These are phyloP conservation scores for Spilarctia lutea DNA, from an alignment of 2,888 invertebrate species.

Conservation along the genomic window DNA sequence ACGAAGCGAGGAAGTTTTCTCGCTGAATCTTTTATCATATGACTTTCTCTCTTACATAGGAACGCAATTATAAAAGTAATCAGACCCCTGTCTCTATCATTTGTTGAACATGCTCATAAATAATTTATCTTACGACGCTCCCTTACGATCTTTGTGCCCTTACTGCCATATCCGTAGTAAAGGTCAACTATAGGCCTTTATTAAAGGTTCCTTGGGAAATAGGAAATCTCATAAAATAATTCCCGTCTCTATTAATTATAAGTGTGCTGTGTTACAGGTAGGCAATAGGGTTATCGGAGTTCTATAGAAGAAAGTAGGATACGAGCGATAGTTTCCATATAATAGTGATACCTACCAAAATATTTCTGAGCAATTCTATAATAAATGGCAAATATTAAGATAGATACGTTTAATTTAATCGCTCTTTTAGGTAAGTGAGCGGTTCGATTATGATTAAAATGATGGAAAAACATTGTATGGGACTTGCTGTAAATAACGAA, in stretches of 20 bases:
- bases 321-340: neutral
- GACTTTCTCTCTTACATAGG: conserved; percentile 15
- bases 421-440: neutral
- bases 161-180: conserved; percentile 37
- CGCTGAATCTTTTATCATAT: conserved; percentile 20
- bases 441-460: no score
- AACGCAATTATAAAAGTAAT: conserved; percentile 53
- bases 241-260: conserved; percentile 16
- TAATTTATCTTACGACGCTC: conserved; percentile 49
- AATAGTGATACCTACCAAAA: neutral
- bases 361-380: neutral
- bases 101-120: conserved; percentile 51
- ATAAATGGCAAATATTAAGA: neutral
- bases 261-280: neutral
- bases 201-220: conserved; percentile 36
- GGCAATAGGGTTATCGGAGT: neutral
- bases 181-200: conserved; percentile 49
- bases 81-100: conserved; percentile 44
- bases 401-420: neutral
- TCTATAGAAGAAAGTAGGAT: neutral
- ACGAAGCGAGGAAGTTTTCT: conserved; percentile 16
- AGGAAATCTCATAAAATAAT: conserved; percentile 32
- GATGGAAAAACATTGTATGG: no score
- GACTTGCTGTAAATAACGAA: neutral
- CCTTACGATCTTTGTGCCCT: conserved; percentile 44